Evolutionary conservation across 2,888 invertebrate species (phyloP), one percentile per base, ranked within the genome.

Genomic region (Tuta absoluta): DNA sequence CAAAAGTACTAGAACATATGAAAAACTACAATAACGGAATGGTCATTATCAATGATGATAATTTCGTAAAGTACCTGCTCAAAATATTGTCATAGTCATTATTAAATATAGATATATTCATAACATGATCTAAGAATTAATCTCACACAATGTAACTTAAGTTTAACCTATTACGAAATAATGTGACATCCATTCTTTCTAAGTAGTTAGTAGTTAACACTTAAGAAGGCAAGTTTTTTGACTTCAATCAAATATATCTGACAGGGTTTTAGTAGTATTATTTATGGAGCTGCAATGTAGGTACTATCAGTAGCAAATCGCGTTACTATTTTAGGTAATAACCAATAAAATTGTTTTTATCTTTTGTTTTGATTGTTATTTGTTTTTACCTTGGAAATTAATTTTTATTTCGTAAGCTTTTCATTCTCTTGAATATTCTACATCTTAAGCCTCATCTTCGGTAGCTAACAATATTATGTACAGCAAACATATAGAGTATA

Each of bases 11-110:
- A 64, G 56, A 53, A 45, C 59, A 65, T 68, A 66, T 62, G 37
- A 37, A 19, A 37, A 63, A 57, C 17, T 59, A 66, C 68, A 71
- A 60, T 64, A 65, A 63, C 33, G 4, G 8, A 33, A 33, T 33
- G 8, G 8, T 33, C 33, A 10, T 33, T 8, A 65, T 67, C 58
- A 70, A 68, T 58, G 63, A 67, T 17, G 51, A 56, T 61, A 64
- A 68, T 68, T 69, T 67, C 68, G 67, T 70, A 67, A 69, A 69
- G 66, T 75, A 81, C 81, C 84, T 81, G 80, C 80, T 79, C 73
- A 62, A 74, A 69, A 81, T 82, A 81, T 82, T 81, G 81, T 81
- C 80, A 78, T 74, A 73, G 75, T 76, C 77, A 66, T 67, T 63
- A 71, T 65, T 33, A 1, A 70, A 71, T 66, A 66, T 66, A 73